Evolutionary conservation across 1,140 invertebrate species (phyloP), one percentile per base, ranked within the genome.

Genomic region (Agrypnia vestita): DNA sequence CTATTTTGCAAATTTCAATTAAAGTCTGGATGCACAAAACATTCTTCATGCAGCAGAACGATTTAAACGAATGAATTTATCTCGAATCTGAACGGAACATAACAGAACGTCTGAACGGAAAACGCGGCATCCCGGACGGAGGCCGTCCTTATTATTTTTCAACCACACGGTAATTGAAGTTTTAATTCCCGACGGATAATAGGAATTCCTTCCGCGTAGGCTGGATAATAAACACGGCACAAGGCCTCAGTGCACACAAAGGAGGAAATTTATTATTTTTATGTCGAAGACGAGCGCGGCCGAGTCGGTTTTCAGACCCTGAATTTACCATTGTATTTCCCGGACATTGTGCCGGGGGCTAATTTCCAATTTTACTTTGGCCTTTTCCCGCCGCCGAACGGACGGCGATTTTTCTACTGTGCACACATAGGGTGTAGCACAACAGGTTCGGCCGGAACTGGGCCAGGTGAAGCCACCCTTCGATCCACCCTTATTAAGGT

Each of bases 301-400:
- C 1, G 11, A 51, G 49, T 51, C 8, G 61, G n/a, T 64, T 35
- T 35, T 43, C 59, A 25, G 61, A 64, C 25, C 19, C 25, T 25
- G 61, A 64, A 64, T 64, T 0, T 35, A 12, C 61, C 61, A 64
- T 64, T 64, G 61, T 64, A 35, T 6, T 64, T 35, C 8, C 61
- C 19, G 35, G 10, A n/a, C 25, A 64, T 64, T 64, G 61, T 64
- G 35, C 61, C 0, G 3, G 25, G 21, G 35, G 61, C 61, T 64
- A 64, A 64, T 64, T 64, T 64, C 61, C 61, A 12, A 64, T 44
- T 44, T 51, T 51, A 51, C 49, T 15, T 64, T n/a, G 0, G 61
- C 35, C 25, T 64, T 64, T 64, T 64, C 61, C 21, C 10, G 61
- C 35, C 0, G 35, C 61, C 49, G 61, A 35, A 35, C 13, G 59